Conservation (phyloP, 2,888 invertebrate genomes). For the Sinodicranocentrus sp. region DNA sequence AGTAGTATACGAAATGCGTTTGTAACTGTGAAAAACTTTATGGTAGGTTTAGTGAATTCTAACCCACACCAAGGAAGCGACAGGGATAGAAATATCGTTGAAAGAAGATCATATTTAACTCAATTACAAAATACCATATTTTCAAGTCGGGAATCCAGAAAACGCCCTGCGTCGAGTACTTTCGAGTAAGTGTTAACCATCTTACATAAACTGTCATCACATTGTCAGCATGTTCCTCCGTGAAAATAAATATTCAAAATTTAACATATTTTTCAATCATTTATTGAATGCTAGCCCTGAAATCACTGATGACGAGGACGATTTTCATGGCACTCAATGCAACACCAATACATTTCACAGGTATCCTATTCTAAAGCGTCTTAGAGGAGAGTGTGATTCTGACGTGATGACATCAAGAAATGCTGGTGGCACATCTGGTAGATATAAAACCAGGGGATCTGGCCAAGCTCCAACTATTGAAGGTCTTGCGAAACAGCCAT, state of each 20-base stretch:
- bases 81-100: not conserved
- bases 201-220: too few species aligned
- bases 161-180: slow-evolving; percentile 27
- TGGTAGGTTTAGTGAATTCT: not conserved
- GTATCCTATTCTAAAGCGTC: slow-evolving; percentile 8
- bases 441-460: slow-evolving; percentile 37
- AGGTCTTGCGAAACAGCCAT: slow-evolving; percentile 57
- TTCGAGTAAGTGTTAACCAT: slow-evolving; percentile 41
- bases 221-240: too few species aligned
- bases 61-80: not conserved
- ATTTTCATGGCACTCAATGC: not conserved
- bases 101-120: not conserved
- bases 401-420: not conserved
- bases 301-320: slow-evolving; percentile 72
- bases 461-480: slow-evolving; percentile 33
- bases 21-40: slow-evolving; percentile 17
- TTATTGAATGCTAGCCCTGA: slow-evolving; percentile 38
- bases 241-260: too few species aligned
- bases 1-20: slow-evolving; percentile 16
- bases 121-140: slow-evolving; percentile 4
- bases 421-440: not conserved
- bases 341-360: not conserved
- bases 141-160: slow-evolving; percentile 5
- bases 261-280: not conserved
- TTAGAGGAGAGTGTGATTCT: not conserved